These are phyloP conservation scores for Chaetophractus vellerosus DNA, from an alignment of 2,797 vertebrate species.

Conservation along the genomic window DNA sequence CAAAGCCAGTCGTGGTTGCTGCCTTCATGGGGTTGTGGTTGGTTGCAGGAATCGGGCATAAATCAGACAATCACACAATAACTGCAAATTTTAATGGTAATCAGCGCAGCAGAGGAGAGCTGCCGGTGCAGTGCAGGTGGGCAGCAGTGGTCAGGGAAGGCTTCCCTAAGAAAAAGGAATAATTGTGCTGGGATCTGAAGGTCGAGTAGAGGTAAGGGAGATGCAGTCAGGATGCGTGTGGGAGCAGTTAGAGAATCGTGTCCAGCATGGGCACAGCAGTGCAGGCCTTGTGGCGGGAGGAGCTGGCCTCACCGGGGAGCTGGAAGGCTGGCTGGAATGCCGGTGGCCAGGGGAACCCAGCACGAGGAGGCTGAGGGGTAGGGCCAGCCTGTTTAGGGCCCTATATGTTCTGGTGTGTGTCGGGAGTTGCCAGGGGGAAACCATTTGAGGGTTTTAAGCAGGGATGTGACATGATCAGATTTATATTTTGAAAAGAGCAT, in stretches of 20 bases:
- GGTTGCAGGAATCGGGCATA: neutral
- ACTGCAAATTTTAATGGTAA: neutral
- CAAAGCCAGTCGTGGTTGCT: neutral
- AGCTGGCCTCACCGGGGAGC: neutral
- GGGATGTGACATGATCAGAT: neutral
- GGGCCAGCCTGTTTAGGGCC: neutral
- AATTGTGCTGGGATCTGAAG: neutral
- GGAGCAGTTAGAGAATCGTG: neutral
- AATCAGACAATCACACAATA: constrained; percentile 27
- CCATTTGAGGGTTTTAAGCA: neutral
- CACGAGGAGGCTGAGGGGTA: neutral
- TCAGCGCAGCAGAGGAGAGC: neutral
- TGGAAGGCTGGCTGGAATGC: neutral
- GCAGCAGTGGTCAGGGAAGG: neutral
- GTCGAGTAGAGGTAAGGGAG: neutral
- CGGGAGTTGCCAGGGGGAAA: neutral
- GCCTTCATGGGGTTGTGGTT: neutral
- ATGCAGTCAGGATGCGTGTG: neutral
- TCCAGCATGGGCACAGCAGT: too few relatives aligned
- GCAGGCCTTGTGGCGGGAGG: neutral
- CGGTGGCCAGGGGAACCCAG: neutral
- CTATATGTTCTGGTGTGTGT: neutral
- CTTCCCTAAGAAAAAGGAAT: neutral
- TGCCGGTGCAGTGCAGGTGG: neutral
- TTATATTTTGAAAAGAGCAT: neutral